A percentile compares a stretch with the other conserved stretches of the same genome.
These are phyloP conservation scores for Bellardia pandia DNA, from an alignment of 2,888 invertebrate species.

Conservation along the genomic window DNA sequence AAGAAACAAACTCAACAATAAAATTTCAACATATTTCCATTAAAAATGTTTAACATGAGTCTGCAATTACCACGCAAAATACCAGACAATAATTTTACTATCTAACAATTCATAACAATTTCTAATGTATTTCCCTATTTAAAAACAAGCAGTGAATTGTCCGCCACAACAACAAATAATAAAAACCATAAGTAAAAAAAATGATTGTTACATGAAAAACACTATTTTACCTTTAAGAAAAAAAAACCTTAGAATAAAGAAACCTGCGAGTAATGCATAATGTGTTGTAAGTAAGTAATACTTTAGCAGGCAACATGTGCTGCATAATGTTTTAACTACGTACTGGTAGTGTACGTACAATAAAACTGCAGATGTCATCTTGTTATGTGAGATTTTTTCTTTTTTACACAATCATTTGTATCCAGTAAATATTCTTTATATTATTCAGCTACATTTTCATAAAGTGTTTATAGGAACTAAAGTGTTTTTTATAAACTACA, in stretches of 20 bases:
- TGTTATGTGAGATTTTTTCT: conserved; percentile 53
- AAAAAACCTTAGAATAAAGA: not conserved
- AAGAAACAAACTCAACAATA: not conserved
- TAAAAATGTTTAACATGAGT: conserved; percentile 57
- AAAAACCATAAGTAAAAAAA: conserved; percentile 22
- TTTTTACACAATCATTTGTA: conserved; percentile 59
- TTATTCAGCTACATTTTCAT: not conserved
- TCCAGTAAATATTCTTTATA: conserved; percentile 5
- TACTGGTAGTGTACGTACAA: not conserved
- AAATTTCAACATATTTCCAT: not conserved
- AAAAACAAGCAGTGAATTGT: conserved; percentile 19
- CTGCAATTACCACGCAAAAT: conserved; percentile 55
- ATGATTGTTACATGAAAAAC: conserved; percentile 49
- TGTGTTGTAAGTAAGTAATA: conserved; percentile 53
- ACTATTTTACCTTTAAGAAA: conserved; percentile 44
- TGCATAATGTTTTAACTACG: conserved; percentile 17
- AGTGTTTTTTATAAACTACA: not conserved
- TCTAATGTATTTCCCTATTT: conserved; percentile 15
- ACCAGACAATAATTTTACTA: not conserved
- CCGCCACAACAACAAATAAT: conserved; percentile 11
- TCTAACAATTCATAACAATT: conserved; percentile 15
- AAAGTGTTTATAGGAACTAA: conserved; percentile 1
- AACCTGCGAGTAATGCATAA: conserved; percentile 25
- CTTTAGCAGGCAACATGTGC: conserved; percentile 64
- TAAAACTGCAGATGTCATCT: conserved; percentile 68